These are phyloP conservation scores for Hydropsyche tenuis DNA, from an alignment of 1,140 invertebrate species.

Conservation along the genomic window DNA sequence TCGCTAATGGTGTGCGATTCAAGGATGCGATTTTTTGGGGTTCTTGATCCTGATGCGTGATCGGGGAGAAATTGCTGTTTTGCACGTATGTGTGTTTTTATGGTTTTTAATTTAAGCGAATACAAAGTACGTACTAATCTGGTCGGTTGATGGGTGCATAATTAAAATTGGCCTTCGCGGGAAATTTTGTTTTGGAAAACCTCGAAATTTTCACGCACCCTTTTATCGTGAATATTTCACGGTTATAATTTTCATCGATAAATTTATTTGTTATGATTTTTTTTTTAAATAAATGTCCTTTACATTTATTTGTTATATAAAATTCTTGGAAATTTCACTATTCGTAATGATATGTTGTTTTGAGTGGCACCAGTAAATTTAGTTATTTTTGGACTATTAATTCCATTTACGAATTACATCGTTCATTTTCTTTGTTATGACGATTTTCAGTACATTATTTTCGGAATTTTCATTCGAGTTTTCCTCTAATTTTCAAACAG, in stretches of 20 bases:
- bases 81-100: background rate
- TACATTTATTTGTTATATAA: too few species aligned
- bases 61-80: background rate
- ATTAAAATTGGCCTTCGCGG: conserved; percentile 1
- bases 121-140: conserved; percentile 1
- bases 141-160: conserved; percentile 12
- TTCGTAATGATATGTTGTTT: too few species aligned
- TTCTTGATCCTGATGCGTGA: background rate
- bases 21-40: background rate
- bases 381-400: too few species aligned
- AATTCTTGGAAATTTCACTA: too few species aligned
- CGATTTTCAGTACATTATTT: conserved; percentile 1
- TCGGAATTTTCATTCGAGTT: background rate
- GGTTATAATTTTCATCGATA: too few species aligned
- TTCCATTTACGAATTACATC: background rate
- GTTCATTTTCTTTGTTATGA: background rate
- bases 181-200: background rate
- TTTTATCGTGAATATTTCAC: conserved; percentile 6
- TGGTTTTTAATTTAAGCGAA: background rate
- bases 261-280: too few species aligned
- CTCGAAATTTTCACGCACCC: background rate
- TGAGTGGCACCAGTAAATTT: background rate
- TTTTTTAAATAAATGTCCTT: too few species aligned
- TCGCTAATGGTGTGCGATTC: background rate
- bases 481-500: background rate